A percentile compares a stretch with the other conserved stretches of the same genome.
phyloP scores from a whole-genome alignment of 2,797 vertebrate genomes.

The Telmatherina bonti region DNA sequence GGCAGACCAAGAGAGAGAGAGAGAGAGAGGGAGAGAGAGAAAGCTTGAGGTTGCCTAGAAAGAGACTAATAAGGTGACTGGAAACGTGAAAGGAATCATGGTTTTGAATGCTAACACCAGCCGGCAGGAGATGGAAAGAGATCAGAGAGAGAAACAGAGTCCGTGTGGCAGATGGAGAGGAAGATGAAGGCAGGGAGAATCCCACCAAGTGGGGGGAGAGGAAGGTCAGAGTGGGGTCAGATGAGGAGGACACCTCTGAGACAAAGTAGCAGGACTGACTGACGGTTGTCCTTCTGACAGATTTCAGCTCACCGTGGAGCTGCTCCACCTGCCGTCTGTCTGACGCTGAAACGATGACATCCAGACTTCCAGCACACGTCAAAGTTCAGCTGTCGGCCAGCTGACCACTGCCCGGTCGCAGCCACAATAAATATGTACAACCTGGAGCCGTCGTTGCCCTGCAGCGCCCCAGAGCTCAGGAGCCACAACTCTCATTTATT shows the following conservation, averaged over 20 bases:
- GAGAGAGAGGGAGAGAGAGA: too few relatives aligned
- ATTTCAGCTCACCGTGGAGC: conserved; percentile 31
- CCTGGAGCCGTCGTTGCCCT: too few relatives aligned
- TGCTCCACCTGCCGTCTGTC: conserved; percentile 35
- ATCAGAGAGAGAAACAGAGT: conserved; percentile 1
- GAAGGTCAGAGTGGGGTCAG: conserved; percentile 9
- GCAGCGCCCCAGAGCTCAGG: too few relatives aligned
- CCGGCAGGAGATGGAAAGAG: conserved; percentile 12
- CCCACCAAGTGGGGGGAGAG: conserved; percentile 18
- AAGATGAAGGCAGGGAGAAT: conserved; percentile 14
- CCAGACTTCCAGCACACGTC: conserved; percentile 1
- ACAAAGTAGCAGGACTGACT: conserved; percentile 33
- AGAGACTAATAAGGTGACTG: conserved; percentile 58
- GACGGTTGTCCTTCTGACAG: conserved; percentile 49
- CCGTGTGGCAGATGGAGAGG: background rate
- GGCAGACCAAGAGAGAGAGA: conserved; percentile 24
- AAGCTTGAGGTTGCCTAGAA: too few relatives aligned
- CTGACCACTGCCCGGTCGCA: background rate
- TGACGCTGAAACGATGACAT: conserved; percentile 7
- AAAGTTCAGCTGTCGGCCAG: background rate
- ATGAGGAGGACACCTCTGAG: conserved; percentile 20
- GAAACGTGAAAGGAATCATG: conserved; percentile 59
- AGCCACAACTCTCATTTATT: too few relatives aligned
- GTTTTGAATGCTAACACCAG: conserved; percentile 55
- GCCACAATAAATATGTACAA: too few relatives aligned